Evolutionary conservation across 1,140 invertebrate genomes (phyloP).

Genomic region (Caenorhabditis elegans): WBcel235 BX284605.5:9887501-9888000

Average conservation of each 20-base stretch:
- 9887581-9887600: background rate
- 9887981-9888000: too few relatives aligned
- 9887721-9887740: background rate
- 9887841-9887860: too few relatives aligned
- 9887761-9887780: background rate
- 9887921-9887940: too few relatives aligned
- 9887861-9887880: background rate
- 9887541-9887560: background rate
- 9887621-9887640: background rate
- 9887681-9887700: constrained; percentile 6
- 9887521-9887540: background rate
- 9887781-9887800: background rate
- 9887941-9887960: too few relatives aligned
- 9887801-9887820: background rate
- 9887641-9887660: background rate
- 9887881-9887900: background rate
- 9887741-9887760: constrained; percentile 14
- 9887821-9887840: constrained; percentile 29
- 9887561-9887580: background rate
- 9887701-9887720: background rate
- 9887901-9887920: too few relatives aligned
- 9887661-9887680: constrained; percentile 8
- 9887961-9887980: too few relatives aligned
- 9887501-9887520: constrained; percentile 6
- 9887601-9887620: constrained; percentile 8